Evolutionary conservation across 2,113 vertebrate genomes (phyloP).

Genomic region (Eretmochelys imbricata): DNA sequence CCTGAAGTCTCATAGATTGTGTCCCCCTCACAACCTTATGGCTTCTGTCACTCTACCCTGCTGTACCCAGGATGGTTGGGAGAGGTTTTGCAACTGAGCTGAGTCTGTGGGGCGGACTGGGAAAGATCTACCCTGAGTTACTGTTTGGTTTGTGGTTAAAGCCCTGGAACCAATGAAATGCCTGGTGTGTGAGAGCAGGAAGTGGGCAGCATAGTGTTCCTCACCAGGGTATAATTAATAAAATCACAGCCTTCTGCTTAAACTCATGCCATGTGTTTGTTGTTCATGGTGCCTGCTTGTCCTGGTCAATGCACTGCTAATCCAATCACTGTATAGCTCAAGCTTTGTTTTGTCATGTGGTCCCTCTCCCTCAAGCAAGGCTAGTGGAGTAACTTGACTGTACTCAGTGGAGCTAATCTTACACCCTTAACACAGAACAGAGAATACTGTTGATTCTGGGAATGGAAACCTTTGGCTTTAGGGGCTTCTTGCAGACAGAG

Average conservation of each 20-base stretch:
- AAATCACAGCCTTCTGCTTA: background rate
- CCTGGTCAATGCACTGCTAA: background rate
- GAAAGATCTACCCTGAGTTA: background rate
- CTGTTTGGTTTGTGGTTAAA: background rate
- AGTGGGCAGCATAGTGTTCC: background rate
- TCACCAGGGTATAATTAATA: background rate
- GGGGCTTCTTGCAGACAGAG: background rate
- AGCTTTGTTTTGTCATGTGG: background rate
- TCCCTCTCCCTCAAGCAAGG: background rate
- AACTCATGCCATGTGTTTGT: background rate
- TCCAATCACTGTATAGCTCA: background rate
- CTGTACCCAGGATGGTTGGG: background rate
- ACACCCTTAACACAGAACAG: background rate
- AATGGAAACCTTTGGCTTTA: background rate
- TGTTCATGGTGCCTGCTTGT: background rate
- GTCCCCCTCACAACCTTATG: background rate
- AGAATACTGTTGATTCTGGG: background rate
- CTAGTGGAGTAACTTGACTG: background rate
- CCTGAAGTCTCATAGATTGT: background rate
- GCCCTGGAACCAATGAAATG: background rate
- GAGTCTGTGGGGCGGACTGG: background rate
- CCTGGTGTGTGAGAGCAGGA: background rate
- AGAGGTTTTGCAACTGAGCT: background rate
- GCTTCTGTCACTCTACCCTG: too few species aligned
- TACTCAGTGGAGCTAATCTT: background rate